Evolutionary conservation across 2,888 invertebrate species (phyloP), one percentile per base, ranked within the genome.

Genomic region (Thyatira batis): DNA sequence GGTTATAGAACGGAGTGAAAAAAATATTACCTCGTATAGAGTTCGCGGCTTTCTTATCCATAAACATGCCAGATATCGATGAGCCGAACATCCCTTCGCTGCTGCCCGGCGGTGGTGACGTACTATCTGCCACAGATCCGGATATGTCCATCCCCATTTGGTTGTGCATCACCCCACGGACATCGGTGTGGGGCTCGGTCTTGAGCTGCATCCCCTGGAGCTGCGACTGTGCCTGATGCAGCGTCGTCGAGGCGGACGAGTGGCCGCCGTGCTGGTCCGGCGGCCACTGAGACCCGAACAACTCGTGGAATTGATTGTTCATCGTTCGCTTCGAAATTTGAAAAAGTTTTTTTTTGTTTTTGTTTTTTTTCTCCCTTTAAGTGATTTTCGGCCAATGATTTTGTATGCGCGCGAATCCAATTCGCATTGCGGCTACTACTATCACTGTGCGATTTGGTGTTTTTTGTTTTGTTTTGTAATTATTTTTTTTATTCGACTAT

Each of bases 31-130:
- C 95, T 94, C 94, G 86, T 64, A 95, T 95, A 50, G 94, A 94
- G 78, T 94, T 95, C 52, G 93, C 94, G 58, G 92, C 93, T 79
- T 94, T 94, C 79, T 93, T 91, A 67, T 94, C 93, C 82, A 93
- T 93, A 55, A 92, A 93, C 87, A 92, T 88, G 27, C 87, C 88
- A 20, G 88, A 82, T 56, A 92, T 82, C 0, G 87, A 85, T 0
- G 92, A 83, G 49, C 90, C 88, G 61, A 88, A 87, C 82, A 92
- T 86, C n/a, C 87, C 86, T 45, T 90, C 90, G 57, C 85, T 84
- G 66, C 80, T 82, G 11, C 89, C 87, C 0, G 93, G 93, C 0
- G 94, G 94, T 0, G 94, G 94, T 0, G 94, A 94, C 9, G 94
- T 93, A 62, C 94, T 94, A 71, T 94, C 94, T 2, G 93, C 93